Base-by-base conservation (phyloP, 2,113 vertebrate genomes). In the Tamias sibiricus region DNA sequence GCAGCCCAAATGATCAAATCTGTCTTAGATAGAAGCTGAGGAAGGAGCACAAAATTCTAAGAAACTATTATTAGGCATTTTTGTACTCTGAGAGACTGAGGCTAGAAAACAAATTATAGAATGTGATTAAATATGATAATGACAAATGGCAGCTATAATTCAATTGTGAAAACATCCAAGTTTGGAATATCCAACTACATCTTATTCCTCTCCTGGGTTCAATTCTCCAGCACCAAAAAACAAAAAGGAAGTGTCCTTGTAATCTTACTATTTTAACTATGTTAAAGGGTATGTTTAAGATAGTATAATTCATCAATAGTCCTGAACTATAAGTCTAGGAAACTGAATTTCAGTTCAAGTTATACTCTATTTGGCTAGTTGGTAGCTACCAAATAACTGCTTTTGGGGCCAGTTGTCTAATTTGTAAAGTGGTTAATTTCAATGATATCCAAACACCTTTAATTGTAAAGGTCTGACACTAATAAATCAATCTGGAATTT, bases 1-100 rank as follows among this genome's bases (percentile, higher is more conserved):
- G 26, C 12, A 97, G 62, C 35, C 62, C 40, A 93, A 84, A 84
- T 89, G 28, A 83, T 32, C 59, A 22, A 28, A 90, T 84, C 16
- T 16, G 68, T 72, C 22, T 42, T 92, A 94, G 0, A 57, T 92
- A 94, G 0, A 57, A 92, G 80, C n/a, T 90, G 69, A 94, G 35
- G 26, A 95, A 94, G 92, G 49, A 97, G 75, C 28, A 94, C 32
- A 87, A 57, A 86, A 54, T 28, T 96, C 83, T 89, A 95, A 90
- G 69, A 95, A 90, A 92, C 72, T 52, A 82, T 82, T 95, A 84
- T 80, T 66, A 94, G 37, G 32, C 11, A 80, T 64, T 93, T 96
- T 95, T 87, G 79, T 4, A 72, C 35, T 42, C 20, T n/a, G n/a
- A 79, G 49, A 84, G 57, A 90, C 16, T 76, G 40, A 87, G 24